Evolutionary conservation across 2,113 vertebrate species (phyloP), one percentile per base, ranked within the genome.

Genomic region (Myiozetetes cayanensis): DNA sequence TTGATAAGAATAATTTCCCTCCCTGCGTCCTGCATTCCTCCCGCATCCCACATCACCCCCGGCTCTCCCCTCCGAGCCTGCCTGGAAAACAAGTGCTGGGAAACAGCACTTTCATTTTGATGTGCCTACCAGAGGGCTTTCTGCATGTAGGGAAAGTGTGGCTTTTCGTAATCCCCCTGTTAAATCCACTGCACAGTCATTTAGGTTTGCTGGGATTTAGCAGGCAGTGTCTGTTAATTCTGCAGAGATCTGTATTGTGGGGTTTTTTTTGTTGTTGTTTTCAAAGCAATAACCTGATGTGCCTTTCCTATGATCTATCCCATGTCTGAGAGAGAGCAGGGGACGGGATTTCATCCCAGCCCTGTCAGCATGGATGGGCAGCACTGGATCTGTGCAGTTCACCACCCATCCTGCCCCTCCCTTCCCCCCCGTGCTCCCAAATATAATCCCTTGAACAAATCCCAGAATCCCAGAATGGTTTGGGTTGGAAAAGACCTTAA

Each of bases 141-240:
- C 66, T 80, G 87, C 75, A 52, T 30, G 62, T 27, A 91, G 78
- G 82, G 91, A 88, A 91, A 87, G 84, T 82, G 87, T 88, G 76
- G 90, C 95, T 93, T 71, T 65, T 33, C 5, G 5, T 96, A 97
- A 96, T 97, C 92, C 87, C 77, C 74, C 9, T 2, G 6, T 6
- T 85, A 94, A 96, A 96, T 96, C 95, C 89, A 41, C 87, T 9
- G 87, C 72, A 24, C 85, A 47, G 92, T 56, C 61, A 41, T 66
- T 90, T 30, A 16, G 82, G 89, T 86, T 96, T 5, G 71, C 90
- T 91, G 89, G 91, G 94, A 82, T 96, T 97, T 96, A 94, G 91
- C 89, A n/a, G 79, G 89, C 75, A 8, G 67, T 80, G 56, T 37
- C 78, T 67, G 70, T 67, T 88, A 79, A 84, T 68, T 10, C 84